Percentiles rank a stretch among this genome's conserved stretches.
These are phyloP conservation scores for Mycalesis mineus DNA, from an alignment of 2,888 invertebrate species.

Conservation along the genomic window DNA sequence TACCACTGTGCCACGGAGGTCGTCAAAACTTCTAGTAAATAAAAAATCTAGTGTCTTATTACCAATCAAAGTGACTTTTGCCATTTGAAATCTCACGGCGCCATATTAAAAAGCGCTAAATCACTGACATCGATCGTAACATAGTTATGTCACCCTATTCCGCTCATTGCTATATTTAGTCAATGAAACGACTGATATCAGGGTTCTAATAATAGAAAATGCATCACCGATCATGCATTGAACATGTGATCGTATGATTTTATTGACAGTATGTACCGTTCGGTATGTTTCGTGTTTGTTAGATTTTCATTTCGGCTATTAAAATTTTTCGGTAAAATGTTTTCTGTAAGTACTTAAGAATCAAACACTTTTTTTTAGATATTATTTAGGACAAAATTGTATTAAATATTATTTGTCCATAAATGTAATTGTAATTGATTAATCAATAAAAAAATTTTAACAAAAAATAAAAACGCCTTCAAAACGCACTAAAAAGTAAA, in stretches of 20 bases:
- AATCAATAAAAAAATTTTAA: too few species aligned
- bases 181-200: constrained; percentile 40
- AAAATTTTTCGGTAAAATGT: too few species aligned
- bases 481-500: too few species aligned
- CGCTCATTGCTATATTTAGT: constrained; percentile 58
- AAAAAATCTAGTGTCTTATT: too few species aligned
- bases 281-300: constrained; percentile 10
- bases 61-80: constrained; percentile 10
- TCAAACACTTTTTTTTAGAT: too few species aligned
- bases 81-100: constrained; percentile 6
- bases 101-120: constrained; percentile 15
- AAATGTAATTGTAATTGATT: too few species aligned
- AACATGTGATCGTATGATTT: constrained; percentile 29
- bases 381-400: too few species aligned
- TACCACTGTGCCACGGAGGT: too few species aligned
- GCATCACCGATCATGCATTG: constrained; percentile 42
- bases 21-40: too few species aligned
- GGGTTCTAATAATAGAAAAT: constrained; percentile 59
- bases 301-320: not conserved
- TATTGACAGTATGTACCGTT: constrained; percentile 29
- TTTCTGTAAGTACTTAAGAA: too few species aligned
- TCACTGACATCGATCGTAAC: constrained; percentile 10
- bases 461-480: too few species aligned
- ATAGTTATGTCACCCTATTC: constrained; percentile 16
- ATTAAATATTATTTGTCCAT: too few species aligned